Percentiles rank a stretch among this genome's conserved stretches.
Conservation (phyloP, 2,888 invertebrate genomes). For the Nowickia ferox region DNA sequence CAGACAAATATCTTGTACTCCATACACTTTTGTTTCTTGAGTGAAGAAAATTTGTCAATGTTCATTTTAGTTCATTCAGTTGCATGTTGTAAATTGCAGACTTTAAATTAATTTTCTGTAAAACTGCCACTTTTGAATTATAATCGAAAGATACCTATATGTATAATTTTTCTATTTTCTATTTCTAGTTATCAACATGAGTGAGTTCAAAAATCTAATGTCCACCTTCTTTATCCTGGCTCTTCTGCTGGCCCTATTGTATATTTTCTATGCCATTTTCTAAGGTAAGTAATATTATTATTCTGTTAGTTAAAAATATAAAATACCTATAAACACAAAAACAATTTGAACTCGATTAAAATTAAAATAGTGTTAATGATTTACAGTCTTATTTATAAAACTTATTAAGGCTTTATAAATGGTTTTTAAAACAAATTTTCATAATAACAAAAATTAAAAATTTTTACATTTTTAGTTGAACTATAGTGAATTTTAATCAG, state of each 20-base stretch:
- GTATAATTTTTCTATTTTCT: neutral
- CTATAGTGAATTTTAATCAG: too few relatives aligned
- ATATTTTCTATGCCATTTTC: constrained; percentile 86
- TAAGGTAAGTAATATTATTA: constrained; percentile 70
- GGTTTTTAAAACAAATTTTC: too few relatives aligned
- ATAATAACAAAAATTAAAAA: too few relatives aligned
- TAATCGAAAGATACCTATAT: neutral
- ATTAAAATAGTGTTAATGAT: constrained; percentile 4
- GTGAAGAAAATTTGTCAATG: too few relatives aligned
- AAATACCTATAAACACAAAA: constrained; percentile 1
- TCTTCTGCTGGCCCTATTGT: constrained; percentile 86
- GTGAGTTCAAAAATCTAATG: constrained; percentile 87
- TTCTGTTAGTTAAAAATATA: constrained; percentile 19
- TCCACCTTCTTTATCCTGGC: constrained; percentile 89
- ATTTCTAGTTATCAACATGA: constrained; percentile 76
- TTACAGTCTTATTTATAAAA: neutral
- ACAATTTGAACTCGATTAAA: constrained; percentile 42
- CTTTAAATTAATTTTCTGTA: neutral
- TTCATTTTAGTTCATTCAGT: too few relatives aligned
- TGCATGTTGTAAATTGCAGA: too few relatives aligned
- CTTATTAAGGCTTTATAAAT: too few relatives aligned
- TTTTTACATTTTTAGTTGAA: too few relatives aligned
- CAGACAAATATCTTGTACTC: too few relatives aligned
- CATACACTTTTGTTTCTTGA: too few relatives aligned
- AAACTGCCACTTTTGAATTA: neutral